phyloP scores from a whole-genome alignment of 2,113 vertebrate species.

The Passer montanus region DNA sequence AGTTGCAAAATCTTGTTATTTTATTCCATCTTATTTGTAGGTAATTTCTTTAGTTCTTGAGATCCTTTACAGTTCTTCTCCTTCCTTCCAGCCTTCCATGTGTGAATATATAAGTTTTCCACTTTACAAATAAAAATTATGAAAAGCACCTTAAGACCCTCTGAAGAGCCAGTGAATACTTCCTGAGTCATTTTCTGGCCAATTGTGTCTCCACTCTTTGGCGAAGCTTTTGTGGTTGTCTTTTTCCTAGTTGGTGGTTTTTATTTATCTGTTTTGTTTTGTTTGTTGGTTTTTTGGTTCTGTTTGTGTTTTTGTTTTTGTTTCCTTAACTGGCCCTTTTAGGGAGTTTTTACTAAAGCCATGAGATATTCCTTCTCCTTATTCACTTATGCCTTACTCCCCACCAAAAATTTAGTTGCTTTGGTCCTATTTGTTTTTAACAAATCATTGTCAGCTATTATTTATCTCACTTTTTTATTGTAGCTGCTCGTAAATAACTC shows the following conservation, averaged over 20 bases:
- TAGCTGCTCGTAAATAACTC: background rate
- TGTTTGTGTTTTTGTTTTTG: background rate
- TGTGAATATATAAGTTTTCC: background rate
- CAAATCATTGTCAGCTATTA: background rate
- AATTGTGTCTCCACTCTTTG: background rate
- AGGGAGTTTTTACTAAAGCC: background rate
- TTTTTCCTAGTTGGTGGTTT: background rate
- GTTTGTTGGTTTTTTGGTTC: background rate
- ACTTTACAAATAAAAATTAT: background rate
- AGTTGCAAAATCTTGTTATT: background rate
- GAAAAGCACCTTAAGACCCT: background rate
- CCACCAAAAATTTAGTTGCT: background rate
- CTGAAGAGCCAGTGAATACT: background rate
- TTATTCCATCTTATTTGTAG: background rate
- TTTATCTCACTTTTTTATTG: background rate
- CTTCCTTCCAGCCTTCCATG: background rate
- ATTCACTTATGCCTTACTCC: background rate
- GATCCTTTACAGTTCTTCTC: background rate
- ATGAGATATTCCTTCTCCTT: background rate
- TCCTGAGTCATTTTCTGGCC: background rate
- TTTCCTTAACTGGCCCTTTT: background rate
- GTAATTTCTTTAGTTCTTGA: background rate
- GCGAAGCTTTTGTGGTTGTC: rapidly evolving
- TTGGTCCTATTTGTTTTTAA: background rate
- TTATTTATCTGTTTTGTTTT: background rate